Evolutionary conservation across 2,797 vertebrate genomes (phyloP), one percentile per base, ranked within the genome.

Genomic region (Zonotrichia albicollis): DNA sequence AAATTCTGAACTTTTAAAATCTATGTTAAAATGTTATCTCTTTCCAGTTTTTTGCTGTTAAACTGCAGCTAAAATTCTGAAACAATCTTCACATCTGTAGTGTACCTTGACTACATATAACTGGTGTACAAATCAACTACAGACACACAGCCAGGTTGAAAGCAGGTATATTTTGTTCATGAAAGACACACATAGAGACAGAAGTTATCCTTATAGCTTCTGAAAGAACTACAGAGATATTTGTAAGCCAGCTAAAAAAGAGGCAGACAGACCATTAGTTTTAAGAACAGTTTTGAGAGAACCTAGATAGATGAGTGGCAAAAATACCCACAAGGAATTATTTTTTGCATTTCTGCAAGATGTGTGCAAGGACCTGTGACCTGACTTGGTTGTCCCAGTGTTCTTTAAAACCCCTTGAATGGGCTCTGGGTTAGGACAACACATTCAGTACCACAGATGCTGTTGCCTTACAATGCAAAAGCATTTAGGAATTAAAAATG

Each of bases 111-210:
- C 74, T 36, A 71, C 36, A 30, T 38, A 20, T 7, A 80, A 74
- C 38, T 66, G 58, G 22, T 18, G 13, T 40, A 94, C 32, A 87
- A 42, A 89, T 30, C 36, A 60, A 36, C 50, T 90, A 84, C 66
- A 94, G 78, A 58, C 84, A 88, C 50, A 74, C 54, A 85, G 68
- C 45, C 73, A 95, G 62, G 70, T 75, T 86, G 48, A 87, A 94
- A 95, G 87, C 78, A 62, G 57, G 43, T 86, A 40, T 48, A 84
- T 43, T 66, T 77, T 53, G 43, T 12, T 61, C 32, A 45, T 9
- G 23, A 65, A 71, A 68, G 53, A 51, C 40, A 84, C n/a, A 2
- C 15, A 2, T 8, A n/a, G n/a, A 32, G n/a, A 32, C 43, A 42
- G 77, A 91, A 91, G 73, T 9, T 3, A 73, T 84, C 83, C 81